These are phyloP conservation scores for Pitta sordida DNA, from an alignment of 2,113 vertebrate species.

Conservation along the genomic window DNA sequence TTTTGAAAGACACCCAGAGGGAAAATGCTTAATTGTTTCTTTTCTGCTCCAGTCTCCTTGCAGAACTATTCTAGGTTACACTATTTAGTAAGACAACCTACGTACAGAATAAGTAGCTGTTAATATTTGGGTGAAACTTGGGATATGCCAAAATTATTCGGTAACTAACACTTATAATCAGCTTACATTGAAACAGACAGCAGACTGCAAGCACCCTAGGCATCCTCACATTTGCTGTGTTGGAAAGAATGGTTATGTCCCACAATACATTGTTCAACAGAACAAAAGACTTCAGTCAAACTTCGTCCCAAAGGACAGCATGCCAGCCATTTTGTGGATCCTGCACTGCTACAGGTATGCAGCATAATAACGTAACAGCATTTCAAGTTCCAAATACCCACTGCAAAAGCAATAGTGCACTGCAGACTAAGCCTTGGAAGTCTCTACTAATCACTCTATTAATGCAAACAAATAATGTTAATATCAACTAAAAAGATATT, in stretches of 20 bases:
- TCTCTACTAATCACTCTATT: neutral
- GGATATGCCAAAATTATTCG: neutral
- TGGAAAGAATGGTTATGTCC: neutral
- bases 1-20: neutral
- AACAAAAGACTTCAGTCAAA: neutral
- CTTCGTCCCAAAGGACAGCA: neutral
- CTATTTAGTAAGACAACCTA: neutral
- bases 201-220: neutral
- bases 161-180: conserved; percentile 18
- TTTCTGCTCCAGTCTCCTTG: neutral
- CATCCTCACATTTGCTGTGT: neutral
- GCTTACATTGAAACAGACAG: neutral
- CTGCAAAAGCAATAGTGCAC: neutral
- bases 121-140: conserved; percentile 8
- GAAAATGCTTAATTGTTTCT: conserved; percentile 3
- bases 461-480: neutral
- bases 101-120: neutral
- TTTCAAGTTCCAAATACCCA: neutral
- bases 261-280: neutral
- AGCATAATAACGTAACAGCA: neutral
- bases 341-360: fast-evolving
- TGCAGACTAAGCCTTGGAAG: neutral
- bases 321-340: neutral
- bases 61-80: conserved; percentile 18
- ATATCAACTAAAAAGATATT: neutral